These are phyloP conservation scores for Myotis myotis DNA, from an alignment of 2,797 vertebrate species.

Conservation along the genomic window DNA sequence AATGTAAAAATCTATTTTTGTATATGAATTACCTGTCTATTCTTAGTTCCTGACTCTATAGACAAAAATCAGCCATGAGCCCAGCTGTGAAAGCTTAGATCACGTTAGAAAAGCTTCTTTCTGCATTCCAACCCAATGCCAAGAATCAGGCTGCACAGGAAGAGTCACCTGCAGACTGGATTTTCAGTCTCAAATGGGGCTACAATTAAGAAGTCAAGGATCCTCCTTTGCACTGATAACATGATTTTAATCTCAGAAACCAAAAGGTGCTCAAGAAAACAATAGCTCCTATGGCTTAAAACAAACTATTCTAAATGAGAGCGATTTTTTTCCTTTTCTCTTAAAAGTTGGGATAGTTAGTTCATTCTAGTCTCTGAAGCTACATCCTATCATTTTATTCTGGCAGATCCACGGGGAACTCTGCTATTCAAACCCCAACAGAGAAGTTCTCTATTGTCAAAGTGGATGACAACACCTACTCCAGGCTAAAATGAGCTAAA, in stretches of 20 bases:
- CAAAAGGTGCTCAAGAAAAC: neutral
- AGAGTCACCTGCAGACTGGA: neutral
- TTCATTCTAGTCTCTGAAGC: neutral
- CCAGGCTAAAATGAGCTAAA: neutral
- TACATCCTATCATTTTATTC: neutral
- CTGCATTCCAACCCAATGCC: neutral
- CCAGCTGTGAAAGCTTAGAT: neutral
- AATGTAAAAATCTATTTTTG: neutral
- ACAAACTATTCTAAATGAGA: conserved; percentile 19
- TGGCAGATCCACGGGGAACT: neutral
- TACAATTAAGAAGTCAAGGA: conserved; percentile 2
- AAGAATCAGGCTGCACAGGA: neutral
- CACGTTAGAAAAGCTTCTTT: neutral
- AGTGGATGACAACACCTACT: neutral
- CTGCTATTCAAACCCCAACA: conserved; percentile 10
- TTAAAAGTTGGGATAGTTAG: neutral
- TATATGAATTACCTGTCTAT: neutral
- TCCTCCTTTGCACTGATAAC: neutral
- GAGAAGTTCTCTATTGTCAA: neutral
- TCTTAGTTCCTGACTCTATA: conserved; percentile 33
- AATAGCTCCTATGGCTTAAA: neutral
- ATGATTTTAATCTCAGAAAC: conserved; percentile 34
- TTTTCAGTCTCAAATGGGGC: neutral
- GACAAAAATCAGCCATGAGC: conserved; percentile 36
- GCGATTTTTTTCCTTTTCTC: neutral